A percentile compares a stretch with the other conserved stretches of the same genome.
Conservation (phyloP, 2,797 vertebrate species). For the Notamacropus eugenii region DNA sequence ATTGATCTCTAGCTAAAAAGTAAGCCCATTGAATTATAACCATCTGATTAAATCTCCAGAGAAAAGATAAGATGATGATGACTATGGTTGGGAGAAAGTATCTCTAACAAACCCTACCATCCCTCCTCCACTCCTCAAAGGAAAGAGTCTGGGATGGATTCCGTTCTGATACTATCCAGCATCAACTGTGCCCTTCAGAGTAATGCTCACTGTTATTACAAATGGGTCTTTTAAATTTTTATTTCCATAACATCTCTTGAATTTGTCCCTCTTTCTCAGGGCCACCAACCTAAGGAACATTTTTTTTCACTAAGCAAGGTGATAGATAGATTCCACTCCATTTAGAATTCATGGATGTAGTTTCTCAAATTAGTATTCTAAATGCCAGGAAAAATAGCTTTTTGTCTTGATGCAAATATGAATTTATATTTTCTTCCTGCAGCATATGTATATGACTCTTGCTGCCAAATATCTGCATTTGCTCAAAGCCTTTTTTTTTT, state of each 20-base stretch:
- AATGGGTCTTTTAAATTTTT: not conserved
- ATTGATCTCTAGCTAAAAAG: not conserved
- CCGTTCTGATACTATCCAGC: not conserved
- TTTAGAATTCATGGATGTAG: slow-evolving; percentile 3
- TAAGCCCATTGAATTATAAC: not conserved
- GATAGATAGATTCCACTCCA: not conserved
- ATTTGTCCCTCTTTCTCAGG: not conserved
- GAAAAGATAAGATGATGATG: not conserved
- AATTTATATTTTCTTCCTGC: not conserved
- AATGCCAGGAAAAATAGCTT: not conserved
- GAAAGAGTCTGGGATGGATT: not conserved
- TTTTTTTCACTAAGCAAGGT: slow-evolving; percentile 7
- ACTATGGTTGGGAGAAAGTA: not conserved
- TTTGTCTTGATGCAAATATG: not conserved
- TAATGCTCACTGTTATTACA: not conserved
- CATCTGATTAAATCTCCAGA: not conserved
- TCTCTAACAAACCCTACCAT: not conserved
- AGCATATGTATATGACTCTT: not conserved
- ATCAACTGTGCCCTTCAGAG: not conserved
- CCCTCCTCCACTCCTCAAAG: not conserved
- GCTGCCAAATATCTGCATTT: not conserved
- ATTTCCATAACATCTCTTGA: not conserved
- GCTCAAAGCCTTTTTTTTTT: not conserved
- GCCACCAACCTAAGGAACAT: not conserved
- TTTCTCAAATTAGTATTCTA: slow-evolving; percentile 3